Evolutionary conservation across 2,113 vertebrate genomes (phyloP), one percentile per base, ranked within the genome.

Genomic region (Spea multiplicata): DNA sequence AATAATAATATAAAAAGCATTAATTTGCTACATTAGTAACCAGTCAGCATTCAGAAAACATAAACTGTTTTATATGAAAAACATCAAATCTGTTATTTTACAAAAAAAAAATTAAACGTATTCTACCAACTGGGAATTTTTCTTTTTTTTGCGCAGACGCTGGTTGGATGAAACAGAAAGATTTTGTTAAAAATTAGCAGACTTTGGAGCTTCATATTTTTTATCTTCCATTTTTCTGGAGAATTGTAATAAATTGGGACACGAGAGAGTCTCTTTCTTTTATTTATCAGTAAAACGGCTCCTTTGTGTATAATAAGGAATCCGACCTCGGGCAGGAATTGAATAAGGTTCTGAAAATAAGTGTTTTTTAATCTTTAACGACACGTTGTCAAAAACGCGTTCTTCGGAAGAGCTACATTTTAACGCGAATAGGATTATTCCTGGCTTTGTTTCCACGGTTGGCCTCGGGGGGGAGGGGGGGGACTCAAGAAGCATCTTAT

Each of bases 161-260:
- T 30, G 30, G 30, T 30, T 30, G 30, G 30, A 30, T 30, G 50
- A 44, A 70, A 52, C 44, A 44, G 50, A 71, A 5, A 55, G 52
- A 55, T 55, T 12, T 53, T 55, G 55, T 72, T 71, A 55, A 13
- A 3, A 55, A 72, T 72, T 72, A 72, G 17, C 70, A 53, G 69
- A 7, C 6, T 10, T 14, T n/a, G 52, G 73, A n/a, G 8, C 65
- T 75, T 75, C 66, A 17, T 62, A 75, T 75, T 7, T 2, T 66
- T 66, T 30, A 10, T 73, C 17, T 66, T 17, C 50, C 47, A 75
- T 66, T 73, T 52, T 16, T 30, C 46, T 65, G 12, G 59, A 65
- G 16, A 65, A 50, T 75, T 66, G 53, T 62, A 74, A 14, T 74
- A 64, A 74, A 75, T 52, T 16, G 66, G 52, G 73, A 30, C 73